Evolutionary conservation across 2,888 invertebrate genomes (phyloP).

Genomic region (Drosophila vallismaia): DNA sequence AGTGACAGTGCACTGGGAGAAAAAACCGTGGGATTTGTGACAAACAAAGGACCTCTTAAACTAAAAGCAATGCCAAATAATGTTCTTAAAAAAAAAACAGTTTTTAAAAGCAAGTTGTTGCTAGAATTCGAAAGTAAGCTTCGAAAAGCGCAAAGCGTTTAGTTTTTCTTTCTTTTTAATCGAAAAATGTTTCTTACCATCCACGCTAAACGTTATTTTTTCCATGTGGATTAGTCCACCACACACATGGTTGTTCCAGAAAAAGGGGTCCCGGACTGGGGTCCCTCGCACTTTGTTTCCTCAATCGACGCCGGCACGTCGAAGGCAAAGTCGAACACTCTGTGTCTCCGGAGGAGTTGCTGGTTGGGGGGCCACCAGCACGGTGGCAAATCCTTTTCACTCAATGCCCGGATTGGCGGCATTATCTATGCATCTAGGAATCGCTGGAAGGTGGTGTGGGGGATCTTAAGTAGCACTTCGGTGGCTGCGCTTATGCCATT

Average conservation of each 20-base stretch:
- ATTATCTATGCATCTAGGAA: conserved; percentile 65
- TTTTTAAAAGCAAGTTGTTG: too few relatives aligned
- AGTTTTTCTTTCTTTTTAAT: too few relatives aligned
- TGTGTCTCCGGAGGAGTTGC: background rate
- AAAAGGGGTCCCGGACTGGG: conserved; percentile 11
- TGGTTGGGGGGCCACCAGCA: conserved; percentile 9
- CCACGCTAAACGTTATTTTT: background rate
- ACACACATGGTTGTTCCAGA: conserved; percentile 22
- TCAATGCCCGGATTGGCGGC: conserved; percentile 57
- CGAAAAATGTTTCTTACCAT: too few relatives aligned
- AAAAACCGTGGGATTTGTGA: background rate
- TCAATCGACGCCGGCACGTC: conserved; percentile 61
- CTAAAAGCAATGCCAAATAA: too few relatives aligned
- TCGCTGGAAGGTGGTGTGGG: conserved; percentile 8
- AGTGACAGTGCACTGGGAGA: conserved; percentile 8
- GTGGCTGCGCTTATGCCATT: conserved; percentile 66
- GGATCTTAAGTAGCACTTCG: conserved; percentile 73
- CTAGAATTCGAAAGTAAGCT: too few relatives aligned
- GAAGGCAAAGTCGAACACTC: conserved; percentile 15
- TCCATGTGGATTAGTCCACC: conserved; percentile 3
- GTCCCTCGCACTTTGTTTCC: conserved; percentile 66
- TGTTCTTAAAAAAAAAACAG: too few relatives aligned
- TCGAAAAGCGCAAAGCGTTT: too few relatives aligned
- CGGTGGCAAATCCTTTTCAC: conserved; percentile 70
- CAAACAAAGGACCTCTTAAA: too few relatives aligned